Percentiles rank a stretch among this genome's conserved stretches.
Evolutionary conservation across 1,140 invertebrate genomes (phyloP).

Genomic region (Drosophila sp.): DNA sequence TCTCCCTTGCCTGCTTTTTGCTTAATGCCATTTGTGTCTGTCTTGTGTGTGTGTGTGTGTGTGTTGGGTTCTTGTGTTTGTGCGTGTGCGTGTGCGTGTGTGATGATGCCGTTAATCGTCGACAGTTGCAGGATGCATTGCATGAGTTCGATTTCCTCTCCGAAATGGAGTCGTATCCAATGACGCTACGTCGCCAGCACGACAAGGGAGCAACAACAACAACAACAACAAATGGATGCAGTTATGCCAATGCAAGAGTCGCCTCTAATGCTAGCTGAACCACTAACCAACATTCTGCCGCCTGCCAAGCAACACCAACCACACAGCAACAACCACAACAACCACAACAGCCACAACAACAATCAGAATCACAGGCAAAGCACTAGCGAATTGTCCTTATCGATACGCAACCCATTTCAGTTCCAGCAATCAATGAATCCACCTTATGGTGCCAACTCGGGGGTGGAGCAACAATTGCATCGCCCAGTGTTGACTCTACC

Average conservation of each 20-base stretch:
- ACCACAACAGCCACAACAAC: constrained; percentile 9
- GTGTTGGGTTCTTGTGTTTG: not conserved
- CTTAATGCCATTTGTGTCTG: constrained; percentile 36
- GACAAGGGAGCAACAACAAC: constrained; percentile 49
- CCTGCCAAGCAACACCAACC: constrained; percentile 21
- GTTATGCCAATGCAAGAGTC: constrained; percentile 44
- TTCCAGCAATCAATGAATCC: constrained; percentile 45
- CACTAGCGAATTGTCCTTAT: constrained; percentile 35
- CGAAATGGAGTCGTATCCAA: constrained; percentile 79
- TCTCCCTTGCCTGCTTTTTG: constrained; percentile 21
- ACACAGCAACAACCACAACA: constrained; percentile 22
- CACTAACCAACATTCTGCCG: constrained; percentile 27
- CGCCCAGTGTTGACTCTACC: constrained; percentile 82
- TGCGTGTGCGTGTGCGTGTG: constrained; percentile 50
- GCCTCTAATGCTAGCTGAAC: constrained; percentile 29
- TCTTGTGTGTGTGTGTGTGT: constrained; percentile 14
- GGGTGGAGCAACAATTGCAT: constrained; percentile 76
- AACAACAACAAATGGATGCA: constrained; percentile 41
- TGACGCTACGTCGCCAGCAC: constrained; percentile 69
- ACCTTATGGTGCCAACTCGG: constrained; percentile 23
- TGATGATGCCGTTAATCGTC: constrained; percentile 74
- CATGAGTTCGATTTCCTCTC: constrained; percentile 95
- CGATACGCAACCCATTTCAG: constrained; percentile 68
- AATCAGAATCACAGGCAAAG: constrained; percentile 38
- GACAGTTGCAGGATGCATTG: constrained; percentile 92